Conservation (phyloP, 2,797 vertebrate species). For the Pelochelys cantorii region DNA sequence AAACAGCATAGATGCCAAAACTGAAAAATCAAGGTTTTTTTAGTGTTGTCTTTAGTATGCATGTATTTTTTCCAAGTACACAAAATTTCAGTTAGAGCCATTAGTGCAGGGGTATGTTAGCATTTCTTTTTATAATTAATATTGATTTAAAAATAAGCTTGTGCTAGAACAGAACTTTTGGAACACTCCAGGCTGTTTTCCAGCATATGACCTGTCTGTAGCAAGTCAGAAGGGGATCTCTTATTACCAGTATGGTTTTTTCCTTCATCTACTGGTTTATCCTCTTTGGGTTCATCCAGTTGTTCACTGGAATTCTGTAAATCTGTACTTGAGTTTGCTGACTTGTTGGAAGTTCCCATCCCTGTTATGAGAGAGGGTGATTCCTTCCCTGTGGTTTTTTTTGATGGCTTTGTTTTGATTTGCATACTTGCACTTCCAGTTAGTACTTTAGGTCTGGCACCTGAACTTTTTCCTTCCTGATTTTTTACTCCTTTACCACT, state of each 20-base stretch:
- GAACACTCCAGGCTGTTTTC: slow-evolving; percentile 80
- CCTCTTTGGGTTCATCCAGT: slow-evolving; percentile 68
- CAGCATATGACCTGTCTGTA: slow-evolving; percentile 72
- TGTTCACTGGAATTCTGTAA: slow-evolving; percentile 45
- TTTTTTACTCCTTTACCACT: slow-evolving; percentile 79
- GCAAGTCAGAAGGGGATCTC: slow-evolving; percentile 28
- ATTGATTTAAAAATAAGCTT: neutral
- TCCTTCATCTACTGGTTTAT: slow-evolving; percentile 70
- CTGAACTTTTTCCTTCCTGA: slow-evolving; percentile 85
- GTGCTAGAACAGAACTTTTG: slow-evolving; percentile 74
- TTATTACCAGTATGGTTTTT: slow-evolving; percentile 74
- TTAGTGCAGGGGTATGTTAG: neutral
- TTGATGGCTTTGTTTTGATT: slow-evolving; percentile 82
- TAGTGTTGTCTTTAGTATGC: neutral
- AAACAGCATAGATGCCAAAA: neutral
- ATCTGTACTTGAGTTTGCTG: slow-evolving; percentile 69
- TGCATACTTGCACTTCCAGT: slow-evolving; percentile 79
- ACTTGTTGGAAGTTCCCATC: slow-evolving; percentile 68
- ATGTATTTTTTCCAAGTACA: neutral
- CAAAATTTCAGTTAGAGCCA: neutral
- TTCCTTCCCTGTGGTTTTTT: slow-evolving; percentile 80
- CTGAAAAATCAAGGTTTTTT: neutral
- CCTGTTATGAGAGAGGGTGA: slow-evolving; percentile 68
- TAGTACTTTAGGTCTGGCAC: slow-evolving; percentile 89
- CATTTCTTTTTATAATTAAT: neutral